phyloP scores from a whole-genome alignment of 2,888 invertebrate genomes.

The Escarpia spicata region DNA sequence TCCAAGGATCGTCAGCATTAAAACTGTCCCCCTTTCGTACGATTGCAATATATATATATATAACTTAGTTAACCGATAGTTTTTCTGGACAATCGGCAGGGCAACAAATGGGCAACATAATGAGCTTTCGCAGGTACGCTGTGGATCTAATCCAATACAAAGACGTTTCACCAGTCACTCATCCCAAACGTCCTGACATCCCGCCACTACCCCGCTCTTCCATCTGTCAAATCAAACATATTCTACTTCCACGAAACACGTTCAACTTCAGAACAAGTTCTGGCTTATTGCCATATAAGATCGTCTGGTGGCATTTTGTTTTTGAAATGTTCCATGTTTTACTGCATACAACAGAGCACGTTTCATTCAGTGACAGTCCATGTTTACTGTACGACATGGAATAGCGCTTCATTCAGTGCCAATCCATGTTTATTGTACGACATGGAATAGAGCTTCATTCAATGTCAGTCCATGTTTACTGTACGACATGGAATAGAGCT shows the following conservation, averaged over 20 bases:
- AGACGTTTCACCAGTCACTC: neutral
- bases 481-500: neutral
- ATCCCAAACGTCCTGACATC: neutral
- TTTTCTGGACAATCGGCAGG: neutral
- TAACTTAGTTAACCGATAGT: neutral
- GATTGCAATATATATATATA: neutral
- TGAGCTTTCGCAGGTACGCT: neutral
- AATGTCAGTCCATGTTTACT: neutral
- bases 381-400: neutral
- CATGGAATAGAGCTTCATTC: neutral
- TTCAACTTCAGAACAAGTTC: neutral
- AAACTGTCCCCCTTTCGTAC: neutral
- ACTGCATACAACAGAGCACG: neutral
- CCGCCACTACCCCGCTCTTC: neutral
- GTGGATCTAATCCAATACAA: neutral
- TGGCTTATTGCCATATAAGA: neutral
- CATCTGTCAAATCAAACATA: neutral
- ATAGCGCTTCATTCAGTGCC: neutral
- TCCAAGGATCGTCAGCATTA: neutral
- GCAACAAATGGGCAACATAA: neutral
- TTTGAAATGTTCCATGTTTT: neutral
- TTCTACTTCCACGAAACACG: neutral
- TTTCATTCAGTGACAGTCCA: too few relatives aligned
- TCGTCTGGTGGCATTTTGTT: neutral
- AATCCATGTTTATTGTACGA: neutral